Percentiles rank a stretch among this genome's conserved stretches.
These are phyloP conservation scores for Acronicta alni DNA, from an alignment of 2,888 invertebrate species.

Conservation along the genomic window DNA sequence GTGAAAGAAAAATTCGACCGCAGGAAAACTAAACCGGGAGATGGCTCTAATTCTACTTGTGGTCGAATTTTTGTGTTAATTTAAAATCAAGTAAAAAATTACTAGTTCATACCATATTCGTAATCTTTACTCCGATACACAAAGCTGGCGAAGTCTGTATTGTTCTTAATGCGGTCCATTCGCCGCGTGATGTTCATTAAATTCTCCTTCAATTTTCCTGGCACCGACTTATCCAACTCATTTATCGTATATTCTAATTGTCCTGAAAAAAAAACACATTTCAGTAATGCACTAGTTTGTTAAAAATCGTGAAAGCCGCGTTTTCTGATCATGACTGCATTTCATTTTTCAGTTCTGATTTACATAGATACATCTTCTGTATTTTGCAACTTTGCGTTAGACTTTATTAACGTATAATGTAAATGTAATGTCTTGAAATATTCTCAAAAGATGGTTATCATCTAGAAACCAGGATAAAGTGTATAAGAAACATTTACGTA, in stretches of 20 bases:
- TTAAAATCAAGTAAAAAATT: not conserved
- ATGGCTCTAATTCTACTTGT: too few relatives aligned
- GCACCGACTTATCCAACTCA: slow-evolving; percentile 82
- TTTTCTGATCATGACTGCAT: not conserved
- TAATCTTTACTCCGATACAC: slow-evolving; percentile 83
- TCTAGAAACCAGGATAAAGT: not conserved
- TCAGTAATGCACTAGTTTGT: not conserved
- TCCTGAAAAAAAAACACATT: slow-evolving; percentile 63
- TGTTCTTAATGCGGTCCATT: slow-evolving; percentile 82
- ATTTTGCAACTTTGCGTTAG: slow-evolving; percentile 18
- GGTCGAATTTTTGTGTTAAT: not conserved
- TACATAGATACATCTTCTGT: slow-evolving; percentile 21
- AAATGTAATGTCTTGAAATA: slow-evolving; percentile 9
- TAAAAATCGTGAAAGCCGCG: not conserved
- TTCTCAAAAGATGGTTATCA: slow-evolving; percentile 11
- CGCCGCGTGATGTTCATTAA: slow-evolving; percentile 78
- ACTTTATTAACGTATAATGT: slow-evolving; percentile 16
- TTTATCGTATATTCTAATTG: slow-evolving; percentile 84
- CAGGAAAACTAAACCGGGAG: too few relatives aligned
- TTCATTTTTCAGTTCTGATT: slow-evolving; percentile 13
- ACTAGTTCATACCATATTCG: slow-evolving; percentile 77
- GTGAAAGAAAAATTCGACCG: too few relatives aligned
- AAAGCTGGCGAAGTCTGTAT: slow-evolving; percentile 67
- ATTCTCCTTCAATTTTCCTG: slow-evolving; percentile 80
- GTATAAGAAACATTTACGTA: too few relatives aligned